phyloP scores from a whole-genome alignment of 2,888 invertebrate genomes.

The Lasioglossum lativentre region DNA sequence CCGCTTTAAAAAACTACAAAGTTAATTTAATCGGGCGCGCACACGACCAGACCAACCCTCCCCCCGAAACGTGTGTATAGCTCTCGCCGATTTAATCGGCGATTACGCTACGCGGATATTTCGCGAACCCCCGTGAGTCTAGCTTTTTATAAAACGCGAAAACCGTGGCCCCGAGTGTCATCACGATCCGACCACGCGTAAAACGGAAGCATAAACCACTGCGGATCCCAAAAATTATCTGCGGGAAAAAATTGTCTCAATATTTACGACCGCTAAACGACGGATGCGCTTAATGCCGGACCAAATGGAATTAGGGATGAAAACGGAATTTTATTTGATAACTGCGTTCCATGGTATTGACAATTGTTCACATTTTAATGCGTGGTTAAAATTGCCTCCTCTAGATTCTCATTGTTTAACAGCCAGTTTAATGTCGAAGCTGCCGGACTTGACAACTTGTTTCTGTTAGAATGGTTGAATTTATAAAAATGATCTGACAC shows the following conservation, averaged over 20 bases:
- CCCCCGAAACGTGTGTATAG: conserved; percentile 21
- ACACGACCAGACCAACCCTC: not conserved
- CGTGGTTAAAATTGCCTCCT: too few species aligned
- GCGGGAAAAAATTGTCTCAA: not conserved
- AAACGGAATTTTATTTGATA: not conserved
- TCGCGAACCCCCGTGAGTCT: not conserved
- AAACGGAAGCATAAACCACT: not conserved
- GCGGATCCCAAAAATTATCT: not conserved
- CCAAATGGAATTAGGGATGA: not conserved
- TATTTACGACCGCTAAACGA: not conserved
- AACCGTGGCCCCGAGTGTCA: not conserved
- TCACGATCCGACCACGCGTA: not conserved
- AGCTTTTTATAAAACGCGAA: conserved; percentile 32
- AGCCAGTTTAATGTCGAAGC: too few species aligned
- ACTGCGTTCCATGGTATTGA: too few species aligned
- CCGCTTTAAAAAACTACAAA: conserved; percentile 43
- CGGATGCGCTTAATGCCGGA: not conserved
- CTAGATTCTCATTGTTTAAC: too few species aligned
- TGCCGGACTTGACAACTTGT: too few species aligned
- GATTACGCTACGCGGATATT: conserved; percentile 39
- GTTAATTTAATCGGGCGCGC: conserved; percentile 53
- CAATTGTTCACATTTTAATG: too few species aligned
- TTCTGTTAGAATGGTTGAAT: too few species aligned
- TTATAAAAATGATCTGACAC: too few species aligned
- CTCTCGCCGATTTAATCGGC: conserved; percentile 40